Evolutionary conservation across 2,113 vertebrate species (phyloP).

Genomic region (Heptranchias perlo): DNA sequence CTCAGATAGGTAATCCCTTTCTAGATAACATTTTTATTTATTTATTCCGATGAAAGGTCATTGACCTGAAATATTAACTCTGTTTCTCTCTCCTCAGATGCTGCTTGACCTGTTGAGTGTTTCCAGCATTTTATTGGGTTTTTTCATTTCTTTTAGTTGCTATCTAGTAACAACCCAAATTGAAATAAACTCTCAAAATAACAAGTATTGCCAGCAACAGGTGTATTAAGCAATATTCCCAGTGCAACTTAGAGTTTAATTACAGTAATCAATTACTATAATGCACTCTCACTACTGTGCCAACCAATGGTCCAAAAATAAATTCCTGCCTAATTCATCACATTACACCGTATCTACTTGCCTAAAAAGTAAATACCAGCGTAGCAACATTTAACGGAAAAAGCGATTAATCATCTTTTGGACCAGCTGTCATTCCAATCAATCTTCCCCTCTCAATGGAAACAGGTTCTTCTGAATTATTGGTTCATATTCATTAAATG

Average conservation of each 20-base stretch:
- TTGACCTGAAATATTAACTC: no score
- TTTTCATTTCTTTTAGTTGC: not conserved
- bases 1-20: no score
- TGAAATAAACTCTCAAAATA: no score
- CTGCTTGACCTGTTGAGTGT: not conserved
- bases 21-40: no score
- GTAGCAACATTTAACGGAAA: not conserved
- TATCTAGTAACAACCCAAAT: not conserved
- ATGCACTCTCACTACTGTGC: no score
- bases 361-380: not conserved
- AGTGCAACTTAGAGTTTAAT: no score
- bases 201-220: no score
- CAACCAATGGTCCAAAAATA: no score
- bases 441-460: not conserved
- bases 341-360: not conserved
- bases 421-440: not conserved
- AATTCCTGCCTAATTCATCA: not conserved
- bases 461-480: not conserved
- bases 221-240: no score
- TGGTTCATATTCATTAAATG: not conserved
- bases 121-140: not conserved
- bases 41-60: no score
- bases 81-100: no score
- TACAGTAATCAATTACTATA: no score
- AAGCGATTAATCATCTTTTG: not conserved